phyloP scores from a whole-genome alignment of 2,888 invertebrate species.

The Drosophila paramelanica region DNA sequence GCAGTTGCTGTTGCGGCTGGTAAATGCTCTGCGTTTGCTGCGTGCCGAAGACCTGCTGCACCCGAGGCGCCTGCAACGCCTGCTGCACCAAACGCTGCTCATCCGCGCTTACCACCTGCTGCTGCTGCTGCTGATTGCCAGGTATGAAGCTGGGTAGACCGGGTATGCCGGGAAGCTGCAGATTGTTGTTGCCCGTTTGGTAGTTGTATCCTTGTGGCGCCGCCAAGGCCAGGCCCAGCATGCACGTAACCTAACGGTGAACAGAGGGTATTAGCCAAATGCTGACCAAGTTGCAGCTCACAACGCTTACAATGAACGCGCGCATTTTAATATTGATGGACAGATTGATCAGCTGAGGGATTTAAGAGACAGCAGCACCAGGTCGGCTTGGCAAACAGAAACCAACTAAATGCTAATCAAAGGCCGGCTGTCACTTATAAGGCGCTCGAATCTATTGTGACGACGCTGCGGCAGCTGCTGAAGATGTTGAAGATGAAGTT shows the following conservation, averaged over 20 bases:
- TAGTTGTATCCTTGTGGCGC: slow-evolving; percentile 83
- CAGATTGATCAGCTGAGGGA: slow-evolving; percentile 5
- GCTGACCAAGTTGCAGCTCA: neutral
- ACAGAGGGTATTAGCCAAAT: slow-evolving; percentile 17
- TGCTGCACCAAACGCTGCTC: slow-evolving; percentile 72
- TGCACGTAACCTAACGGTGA: slow-evolving; percentile 68
- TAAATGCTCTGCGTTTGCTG: slow-evolving; percentile 43
- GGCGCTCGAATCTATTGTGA: slow-evolving; percentile 49
- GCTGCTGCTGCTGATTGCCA: neutral
- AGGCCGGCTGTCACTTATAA: slow-evolving; percentile 80
- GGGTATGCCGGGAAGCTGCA: slow-evolving; percentile 48
- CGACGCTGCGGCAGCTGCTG: neutral
- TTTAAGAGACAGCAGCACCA: slow-evolving; percentile 51
- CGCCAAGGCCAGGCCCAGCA: slow-evolving; percentile 71
- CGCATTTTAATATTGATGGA: slow-evolving; percentile 68
- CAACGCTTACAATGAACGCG: slow-evolving; percentile 78
- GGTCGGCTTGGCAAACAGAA: slow-evolving; percentile 76
- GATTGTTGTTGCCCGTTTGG: slow-evolving; percentile 40
- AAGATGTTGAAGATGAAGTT: slow-evolving; percentile 1
- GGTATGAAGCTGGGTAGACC: neutral
- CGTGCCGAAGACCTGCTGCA: slow-evolving; percentile 59
- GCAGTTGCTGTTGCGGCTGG: slow-evolving; percentile 47
- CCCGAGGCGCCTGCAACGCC: slow-evolving; percentile 65
- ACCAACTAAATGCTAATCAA: slow-evolving; percentile 84
- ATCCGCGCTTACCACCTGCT: slow-evolving; percentile 34